Conservation (phyloP, 1,140 invertebrate species). For the Conus ventricosus region DNA sequence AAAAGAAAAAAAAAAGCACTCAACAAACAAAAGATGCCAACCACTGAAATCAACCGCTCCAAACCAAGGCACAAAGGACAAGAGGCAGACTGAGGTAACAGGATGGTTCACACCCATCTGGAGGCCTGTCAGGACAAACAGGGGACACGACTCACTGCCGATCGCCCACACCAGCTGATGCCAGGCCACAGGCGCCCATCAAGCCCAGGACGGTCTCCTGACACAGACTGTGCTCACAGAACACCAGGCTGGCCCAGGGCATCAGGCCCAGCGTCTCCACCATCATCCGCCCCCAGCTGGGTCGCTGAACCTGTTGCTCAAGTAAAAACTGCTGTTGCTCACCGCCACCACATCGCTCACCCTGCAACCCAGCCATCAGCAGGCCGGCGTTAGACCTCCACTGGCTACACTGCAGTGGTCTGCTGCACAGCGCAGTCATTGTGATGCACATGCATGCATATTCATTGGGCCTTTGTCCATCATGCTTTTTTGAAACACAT, state of each 20-base stretch:
- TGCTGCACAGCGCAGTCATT: too few relatives aligned
- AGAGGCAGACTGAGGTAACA: neutral
- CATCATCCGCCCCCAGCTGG: conserved; percentile 32
- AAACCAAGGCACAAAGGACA: neutral
- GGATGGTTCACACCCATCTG: neutral
- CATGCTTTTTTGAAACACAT: too few relatives aligned
- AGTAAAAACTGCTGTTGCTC: neutral
- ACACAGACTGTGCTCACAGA: conserved; percentile 20
- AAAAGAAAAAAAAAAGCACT: neutral
- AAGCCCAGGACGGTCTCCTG: neutral
- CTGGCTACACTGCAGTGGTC: too few relatives aligned
- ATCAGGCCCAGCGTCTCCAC: conserved; percentile 39
- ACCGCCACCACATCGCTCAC: conserved; percentile 11
- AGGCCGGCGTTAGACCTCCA: too few relatives aligned
- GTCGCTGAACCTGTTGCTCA: conserved; percentile 25
- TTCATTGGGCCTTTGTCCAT: too few relatives aligned
- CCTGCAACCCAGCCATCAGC: neutral
- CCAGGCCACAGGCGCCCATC: conserved; percentile 13
- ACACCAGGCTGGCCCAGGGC: conserved; percentile 39
- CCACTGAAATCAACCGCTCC: neutral
- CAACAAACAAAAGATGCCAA: neutral
- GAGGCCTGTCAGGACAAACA: neutral
- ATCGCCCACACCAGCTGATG: neutral
- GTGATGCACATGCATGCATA: too few relatives aligned
- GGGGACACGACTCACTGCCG: neutral